Percentiles rank a stretch among this genome's conserved stretches.
These are phyloP conservation scores for Platyscapa corneri DNA, from an alignment of 1,140 invertebrate genomes.

Conservation along the genomic window DNA sequence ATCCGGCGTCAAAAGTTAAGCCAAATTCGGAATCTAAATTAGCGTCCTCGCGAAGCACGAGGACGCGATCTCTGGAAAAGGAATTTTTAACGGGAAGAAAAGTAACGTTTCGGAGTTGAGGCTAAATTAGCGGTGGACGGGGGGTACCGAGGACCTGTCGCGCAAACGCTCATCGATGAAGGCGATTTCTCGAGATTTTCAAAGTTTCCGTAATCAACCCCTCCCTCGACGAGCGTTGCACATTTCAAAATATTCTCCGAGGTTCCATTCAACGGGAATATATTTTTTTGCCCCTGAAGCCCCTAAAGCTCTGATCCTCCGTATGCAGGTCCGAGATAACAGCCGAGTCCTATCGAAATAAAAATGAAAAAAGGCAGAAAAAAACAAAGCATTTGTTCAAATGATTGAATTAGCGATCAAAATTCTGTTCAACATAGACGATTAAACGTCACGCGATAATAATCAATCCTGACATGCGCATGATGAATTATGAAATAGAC, in stretches of 20 bases:
- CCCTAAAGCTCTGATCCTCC: constrained; percentile 58
- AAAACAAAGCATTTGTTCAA: neutral
- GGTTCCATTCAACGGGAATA: constrained; percentile 68
- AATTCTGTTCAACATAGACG: constrained; percentile 11
- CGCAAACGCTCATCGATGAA: constrained; percentile 58
- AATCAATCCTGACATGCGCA: too few species aligned
- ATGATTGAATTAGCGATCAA: neutral
- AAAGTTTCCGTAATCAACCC: constrained; percentile 37
- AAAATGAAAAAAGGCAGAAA: too few species aligned
- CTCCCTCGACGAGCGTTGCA: constrained; percentile 59
- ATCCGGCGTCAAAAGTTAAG: too few species aligned
- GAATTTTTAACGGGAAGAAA: too few species aligned
- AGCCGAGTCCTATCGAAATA: constrained; percentile 56
- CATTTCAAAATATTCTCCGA: constrained; percentile 73
- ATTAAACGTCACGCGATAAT: neutral
- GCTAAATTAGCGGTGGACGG: too few species aligned
- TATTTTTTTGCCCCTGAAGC: constrained; percentile 60
- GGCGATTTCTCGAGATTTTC: constrained; percentile 47
- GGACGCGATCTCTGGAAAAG: too few species aligned
- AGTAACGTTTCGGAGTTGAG: too few species aligned
- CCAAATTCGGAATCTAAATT: too few species aligned
- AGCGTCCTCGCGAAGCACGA: too few species aligned
- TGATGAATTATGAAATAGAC: constrained; percentile 50
- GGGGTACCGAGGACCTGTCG: constrained; percentile 58
- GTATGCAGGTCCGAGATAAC: constrained; percentile 69